Base-by-base conservation (phyloP, 2,888 invertebrate genomes). In the Bellardia pandia region DNA sequence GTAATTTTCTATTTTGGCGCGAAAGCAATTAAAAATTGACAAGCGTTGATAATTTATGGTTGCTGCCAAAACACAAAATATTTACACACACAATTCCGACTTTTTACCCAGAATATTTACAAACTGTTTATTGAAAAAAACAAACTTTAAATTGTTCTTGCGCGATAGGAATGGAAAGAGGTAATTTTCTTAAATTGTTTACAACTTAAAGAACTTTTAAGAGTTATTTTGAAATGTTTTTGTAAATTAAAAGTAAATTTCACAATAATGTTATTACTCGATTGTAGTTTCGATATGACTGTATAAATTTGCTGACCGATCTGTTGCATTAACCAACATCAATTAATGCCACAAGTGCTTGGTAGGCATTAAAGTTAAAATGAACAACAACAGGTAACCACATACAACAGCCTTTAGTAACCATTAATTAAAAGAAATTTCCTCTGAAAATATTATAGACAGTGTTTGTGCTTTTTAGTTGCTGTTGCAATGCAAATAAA, bases 11-110 rank as follows among this genome's bases (percentile, higher is more conserved):
- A 76, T 86, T 85, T 86, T 86, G 85, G 88, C 79, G 87, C 82
- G 86, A 88, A 90, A 89, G 90, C 90, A 90, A 90, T 90, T 90
- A 90, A 90, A 90, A 90, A 90, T 90, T 90, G 90, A 90, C 90
- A 90, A 89, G 88, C 90, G 90, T 90, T 90, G 90, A 90, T 90
- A 90, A 90, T 90, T 90, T 90, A 90, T 90, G 89, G 88, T 88
- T 72, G 86, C 51, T 74, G 60, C 68, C 53, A 82, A 82, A 74
- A 64, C 82, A 79, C 74, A 64, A 68, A 58, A 37, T 58, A 45
- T 33, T 23, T 16, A 51, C 48, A 64, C 23, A 51, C 23, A 33
- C n/a, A 45, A 37, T 37, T 72, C 16, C 7, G 33, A 13, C 13
- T 6, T 62, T 56, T 72, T 72, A 4, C 16, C 6, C 16, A 60